Evolutionary conservation across 2,888 invertebrate species (phyloP), one percentile per base, ranked within the genome.

Genomic region (Dicyrtoma fusca): DNA sequence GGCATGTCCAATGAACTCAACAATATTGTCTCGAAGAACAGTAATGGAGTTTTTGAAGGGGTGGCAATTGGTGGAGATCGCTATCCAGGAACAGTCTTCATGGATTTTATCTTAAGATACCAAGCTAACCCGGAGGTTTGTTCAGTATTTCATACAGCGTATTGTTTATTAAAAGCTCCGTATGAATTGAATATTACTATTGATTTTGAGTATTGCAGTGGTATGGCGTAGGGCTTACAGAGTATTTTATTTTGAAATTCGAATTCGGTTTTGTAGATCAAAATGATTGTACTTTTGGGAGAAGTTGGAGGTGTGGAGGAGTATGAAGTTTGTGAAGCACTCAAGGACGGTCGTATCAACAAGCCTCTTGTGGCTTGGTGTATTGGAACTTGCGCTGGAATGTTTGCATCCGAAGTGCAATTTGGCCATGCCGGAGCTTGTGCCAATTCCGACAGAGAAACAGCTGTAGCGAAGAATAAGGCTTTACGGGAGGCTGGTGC

Each of bases 1-100:
- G 99, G 99, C 10, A 99, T 99, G 99, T 97, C 97, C 64, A 99
- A 99, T 84, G 99, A 99, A 83, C 86, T 99, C 74, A 99, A 99
- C 87, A 99, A 99, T 84, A 97, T 99, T 63, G 88, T 99, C 75
- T 93, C 96, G 0, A 94, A 97, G 82, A 91, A 96, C 69, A 96
- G 99, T 0, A 94, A 99, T 85, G 98, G 98, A 4, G 98, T 97
- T 0, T 91, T 92, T 81, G 99, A 99, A 84, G 99, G 99, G 3
- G 93, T 99, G 6, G 99, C 99, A 64, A 99, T 99, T 81, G 95
- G 95, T 5, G 99, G 99, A 0, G 99, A 99, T 85, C 88, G 95
- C 47, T 99, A 99, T 84, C 98, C 99, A 0, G 98, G 97, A 21
- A 96, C 97, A 69, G 97, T 95, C 0, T 99, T 98, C 86, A 94